Evolutionary conservation across 2,797 vertebrate species (phyloP), one percentile per base, ranked within the genome.

Genomic region (Chrosomus eos): DNA sequence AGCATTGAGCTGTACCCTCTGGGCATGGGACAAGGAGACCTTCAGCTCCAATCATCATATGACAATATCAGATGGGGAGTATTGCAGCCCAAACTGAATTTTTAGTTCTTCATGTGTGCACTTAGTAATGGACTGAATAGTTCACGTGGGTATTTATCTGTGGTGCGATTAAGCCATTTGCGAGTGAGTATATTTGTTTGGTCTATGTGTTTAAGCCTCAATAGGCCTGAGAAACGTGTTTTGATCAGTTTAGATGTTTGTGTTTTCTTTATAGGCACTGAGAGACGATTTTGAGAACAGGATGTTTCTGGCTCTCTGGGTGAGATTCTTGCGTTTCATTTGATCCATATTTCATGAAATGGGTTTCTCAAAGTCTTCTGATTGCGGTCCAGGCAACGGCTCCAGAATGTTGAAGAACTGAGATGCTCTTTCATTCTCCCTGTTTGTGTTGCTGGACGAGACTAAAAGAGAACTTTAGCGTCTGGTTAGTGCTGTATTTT

Each of bases 311-410:
- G 80, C 43, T 77, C 70, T 71, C 72, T 77, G 74, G 71, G 28
- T 81, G 60, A 86, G 81, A 76, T 76, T 62, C 68, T 85, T 84
- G 62, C 76, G 58, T 87, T 84, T 84, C 60, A 82, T 75, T 80
- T 77, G 31, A 89, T 89, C 79, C 79, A 82, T 87, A 80, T 90
- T 90, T 90, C 53, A 85, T 88, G 78, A 84, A 85, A 81, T 8
- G 23, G 64, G 48, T 80, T 82, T 81, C 60, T 83, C 10, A 53
- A 33, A 84, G 33, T 76, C 76, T 51, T 85, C 62, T 81, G 81
- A 87, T 88, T 83, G 28, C 45, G 33, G 51, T 90, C 78, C 85
- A 88, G 77, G 64, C 79, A 60, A 81, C n/a, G 33, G 58, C 51
- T 66, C 40, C 55, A 73, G 71, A 83, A 85, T 87, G 67, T 81